Evolutionary conservation across 2,113 vertebrate genomes (phyloP).

Genomic region (Brevimyrus niger): DNA sequence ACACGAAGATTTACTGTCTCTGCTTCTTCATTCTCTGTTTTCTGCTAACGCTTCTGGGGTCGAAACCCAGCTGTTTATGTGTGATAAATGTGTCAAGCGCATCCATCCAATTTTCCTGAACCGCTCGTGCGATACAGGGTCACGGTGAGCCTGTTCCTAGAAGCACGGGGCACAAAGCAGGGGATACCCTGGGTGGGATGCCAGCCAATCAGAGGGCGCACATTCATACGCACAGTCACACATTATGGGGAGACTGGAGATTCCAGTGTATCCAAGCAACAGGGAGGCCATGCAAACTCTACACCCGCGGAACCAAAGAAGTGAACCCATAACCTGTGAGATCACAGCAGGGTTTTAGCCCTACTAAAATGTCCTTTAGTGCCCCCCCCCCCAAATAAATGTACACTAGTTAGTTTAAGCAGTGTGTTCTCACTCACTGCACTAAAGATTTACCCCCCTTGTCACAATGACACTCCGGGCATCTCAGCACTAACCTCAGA

Average conservation of each 20-base stretch:
- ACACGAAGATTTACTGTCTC: not conserved
- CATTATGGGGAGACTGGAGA: not conserved
- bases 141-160: not conserved
- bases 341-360: not conserved
- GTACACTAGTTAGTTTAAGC: not conserved
- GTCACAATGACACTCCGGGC: not conserved
- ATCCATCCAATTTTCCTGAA: not conserved
- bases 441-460: not conserved
- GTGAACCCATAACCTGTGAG: not conserved
- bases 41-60: not conserved
- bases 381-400: not conserved
- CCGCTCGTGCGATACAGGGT: not conserved
- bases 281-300: not conserved
- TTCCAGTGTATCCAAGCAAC: not conserved
- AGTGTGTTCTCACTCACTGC: not conserved
- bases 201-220: not conserved
- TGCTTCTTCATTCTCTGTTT: not conserved
- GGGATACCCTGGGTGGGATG: not conserved
- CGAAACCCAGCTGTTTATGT: not conserved
- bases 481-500: not conserved
- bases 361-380: not conserved
- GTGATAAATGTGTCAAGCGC: not conserved
- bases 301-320: not conserved
- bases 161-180: not conserved
- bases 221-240: not conserved